Evolutionary conservation across 2,797 vertebrate species (phyloP).

Genomic region (Podarcis siculus): DNA sequence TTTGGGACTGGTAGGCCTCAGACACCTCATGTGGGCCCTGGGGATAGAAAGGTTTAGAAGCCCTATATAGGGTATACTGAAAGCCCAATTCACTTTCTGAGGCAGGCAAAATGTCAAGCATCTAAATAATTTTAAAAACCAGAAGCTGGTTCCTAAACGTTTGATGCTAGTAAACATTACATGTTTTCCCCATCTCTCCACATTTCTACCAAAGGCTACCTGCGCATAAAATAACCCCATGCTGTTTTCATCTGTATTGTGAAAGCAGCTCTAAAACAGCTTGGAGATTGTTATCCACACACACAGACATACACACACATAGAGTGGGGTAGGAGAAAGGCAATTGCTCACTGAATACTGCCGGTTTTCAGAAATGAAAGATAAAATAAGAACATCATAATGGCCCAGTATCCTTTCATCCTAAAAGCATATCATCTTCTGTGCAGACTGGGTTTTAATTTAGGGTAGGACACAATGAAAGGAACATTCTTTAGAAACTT

Average conservation of each 20-base stretch:
- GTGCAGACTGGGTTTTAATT: conserved; percentile 13
- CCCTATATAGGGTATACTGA: not conserved
- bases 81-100: not conserved
- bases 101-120: not conserved
- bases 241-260: not conserved
- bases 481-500: conserved; percentile 69
- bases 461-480: conserved; percentile 6
- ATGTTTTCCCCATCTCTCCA: too few relatives aligned
- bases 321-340: too few relatives aligned
- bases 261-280: not conserved
- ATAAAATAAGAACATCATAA: not conserved
- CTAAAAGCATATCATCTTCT: not conserved
- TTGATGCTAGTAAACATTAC: not conserved
- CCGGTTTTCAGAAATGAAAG: conserved; percentile 13
- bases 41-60: too few relatives aligned
- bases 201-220: not conserved
- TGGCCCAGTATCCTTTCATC: not conserved
- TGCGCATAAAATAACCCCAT: not conserved
- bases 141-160: not conserved
- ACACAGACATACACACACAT: not conserved
- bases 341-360: not conserved
- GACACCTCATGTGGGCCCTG: too few relatives aligned
- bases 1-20: too few relatives aligned
- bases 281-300: not conserved
- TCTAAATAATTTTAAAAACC: not conserved